Percentiles rank a stretch among this genome's conserved stretches.
Conservation (phyloP, 1,140 invertebrate species). For the Heliothis subflexa region DNA sequence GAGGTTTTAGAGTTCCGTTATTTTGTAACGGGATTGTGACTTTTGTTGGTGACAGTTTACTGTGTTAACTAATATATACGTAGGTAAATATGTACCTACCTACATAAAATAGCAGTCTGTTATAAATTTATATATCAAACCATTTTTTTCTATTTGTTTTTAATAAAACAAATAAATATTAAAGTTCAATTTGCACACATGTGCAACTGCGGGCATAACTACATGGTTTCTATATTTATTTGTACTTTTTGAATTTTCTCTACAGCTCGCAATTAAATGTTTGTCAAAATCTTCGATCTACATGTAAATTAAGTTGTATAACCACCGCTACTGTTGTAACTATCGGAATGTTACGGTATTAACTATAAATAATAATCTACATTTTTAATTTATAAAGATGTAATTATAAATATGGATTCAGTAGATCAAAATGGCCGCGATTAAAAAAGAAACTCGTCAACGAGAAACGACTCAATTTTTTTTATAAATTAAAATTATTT, state of each 20-base stretch:
- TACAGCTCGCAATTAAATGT: not conserved
- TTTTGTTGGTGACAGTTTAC: too few relatives aligned
- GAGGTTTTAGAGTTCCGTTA: too few relatives aligned
- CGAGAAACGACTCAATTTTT: not conserved
- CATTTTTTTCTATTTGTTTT: not conserved
- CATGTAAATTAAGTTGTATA: slow-evolving; percentile 5
- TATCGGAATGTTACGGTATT: slow-evolving; percentile 20
- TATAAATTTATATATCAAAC: too few relatives aligned
- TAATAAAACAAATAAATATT: not conserved
- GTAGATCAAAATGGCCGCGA: not conserved
- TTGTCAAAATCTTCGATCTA: slow-evolving; percentile 21
- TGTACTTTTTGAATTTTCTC: not conserved
- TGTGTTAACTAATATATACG: too few relatives aligned
- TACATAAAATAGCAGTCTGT: too few relatives aligned
- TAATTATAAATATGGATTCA: slow-evolving; percentile 10
- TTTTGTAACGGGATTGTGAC: too few relatives aligned
- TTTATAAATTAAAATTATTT: slow-evolving; percentile 18
- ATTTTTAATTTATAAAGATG: slow-evolving; percentile 12
- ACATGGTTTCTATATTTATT: not conserved
- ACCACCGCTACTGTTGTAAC: slow-evolving; percentile 12
- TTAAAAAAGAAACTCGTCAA: slow-evolving; percentile 8
- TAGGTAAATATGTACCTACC: too few relatives aligned
- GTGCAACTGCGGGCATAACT: not conserved
- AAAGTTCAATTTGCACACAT: not conserved
- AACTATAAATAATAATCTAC: slow-evolving; percentile 27